Percentiles rank a stretch among this genome's conserved stretches.
Evolutionary conservation across 2,797 vertebrate species (phyloP).

Genomic region (Gadopsis bispinosus): DNA sequence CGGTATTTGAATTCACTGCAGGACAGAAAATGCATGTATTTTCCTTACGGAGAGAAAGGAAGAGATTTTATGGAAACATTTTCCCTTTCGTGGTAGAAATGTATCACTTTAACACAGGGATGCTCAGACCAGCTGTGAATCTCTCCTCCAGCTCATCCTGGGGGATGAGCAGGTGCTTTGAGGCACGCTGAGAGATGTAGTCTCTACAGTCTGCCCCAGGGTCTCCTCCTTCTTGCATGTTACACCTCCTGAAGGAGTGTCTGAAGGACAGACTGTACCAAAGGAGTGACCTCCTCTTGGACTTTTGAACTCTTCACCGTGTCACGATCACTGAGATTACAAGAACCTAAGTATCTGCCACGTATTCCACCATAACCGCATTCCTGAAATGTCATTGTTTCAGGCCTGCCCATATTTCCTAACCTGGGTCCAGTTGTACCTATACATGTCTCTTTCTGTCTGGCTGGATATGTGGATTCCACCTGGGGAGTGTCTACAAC

Average conservation of each 20-base stretch:
- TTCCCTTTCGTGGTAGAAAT: background rate
- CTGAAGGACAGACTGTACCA: constrained; percentile 6
- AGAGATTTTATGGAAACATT: background rate
- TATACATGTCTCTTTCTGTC: background rate
- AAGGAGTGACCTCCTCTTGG: background rate
- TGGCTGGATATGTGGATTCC: background rate
- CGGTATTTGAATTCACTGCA: background rate
- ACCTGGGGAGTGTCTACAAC: background rate
- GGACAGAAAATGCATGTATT: background rate
- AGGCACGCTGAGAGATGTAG: constrained; percentile 32
- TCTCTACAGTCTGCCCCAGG: constrained; percentile 9
- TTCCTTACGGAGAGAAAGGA: background rate
- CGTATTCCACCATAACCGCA: background rate
- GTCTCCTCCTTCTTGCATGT: constrained; percentile 25
- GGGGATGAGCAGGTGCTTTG: constrained; percentile 7
- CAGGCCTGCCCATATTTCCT: background rate
- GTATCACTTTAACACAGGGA: background rate
- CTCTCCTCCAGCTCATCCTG: background rate
- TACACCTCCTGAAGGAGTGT: constrained; percentile 8
- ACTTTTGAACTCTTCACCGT: constrained; percentile 3
- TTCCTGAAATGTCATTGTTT: background rate
- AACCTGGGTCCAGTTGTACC: background rate
- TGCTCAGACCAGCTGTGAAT: background rate
- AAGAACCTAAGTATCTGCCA: background rate
- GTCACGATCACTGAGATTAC: background rate